Conservation (phyloP, 2,888 invertebrate genomes). For the Galeruca laticollis region DNA sequence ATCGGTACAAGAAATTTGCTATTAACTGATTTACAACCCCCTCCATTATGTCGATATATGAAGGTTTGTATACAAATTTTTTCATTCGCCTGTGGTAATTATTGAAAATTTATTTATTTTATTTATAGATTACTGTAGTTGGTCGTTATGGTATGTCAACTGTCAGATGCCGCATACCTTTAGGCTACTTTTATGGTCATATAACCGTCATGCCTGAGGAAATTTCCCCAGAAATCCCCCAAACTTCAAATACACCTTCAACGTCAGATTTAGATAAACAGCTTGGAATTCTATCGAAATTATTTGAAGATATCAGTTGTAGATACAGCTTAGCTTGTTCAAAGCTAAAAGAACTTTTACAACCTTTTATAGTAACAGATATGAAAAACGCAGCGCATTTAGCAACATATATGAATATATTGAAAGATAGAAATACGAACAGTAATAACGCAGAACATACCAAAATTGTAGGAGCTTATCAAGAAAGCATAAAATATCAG, state of each 20-base stretch:
- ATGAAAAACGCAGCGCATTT: conserved; percentile 86
- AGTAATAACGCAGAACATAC: conserved; percentile 64
- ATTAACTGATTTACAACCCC: conserved; percentile 90
- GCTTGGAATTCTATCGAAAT: conserved; percentile 75
- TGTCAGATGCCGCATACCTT: conserved; percentile 88
- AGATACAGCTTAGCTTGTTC: conserved; percentile 87
- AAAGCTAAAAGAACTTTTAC: conserved; percentile 83
- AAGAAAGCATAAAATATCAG: conserved; percentile 89
- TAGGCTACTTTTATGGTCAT: conserved; percentile 95
- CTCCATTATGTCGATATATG: conserved; percentile 88
- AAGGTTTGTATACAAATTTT: conserved; percentile 73
- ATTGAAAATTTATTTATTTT: neutral
- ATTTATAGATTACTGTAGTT: conserved; percentile 85
- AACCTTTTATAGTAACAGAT: conserved; percentile 83
- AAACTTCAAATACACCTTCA: conserved; percentile 56
- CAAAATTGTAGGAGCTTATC: conserved; percentile 69
- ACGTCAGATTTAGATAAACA: conserved; percentile 69
- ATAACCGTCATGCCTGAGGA: conserved; percentile 78
- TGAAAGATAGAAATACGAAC: conserved; percentile 59
- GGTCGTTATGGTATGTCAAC: conserved; percentile 93
- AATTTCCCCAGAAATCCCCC: conserved; percentile 63
- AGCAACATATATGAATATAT: conserved; percentile 80
- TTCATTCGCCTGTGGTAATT: neutral
- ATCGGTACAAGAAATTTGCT: conserved; percentile 89
- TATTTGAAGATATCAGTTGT: conserved; percentile 85